These are phyloP conservation scores for Polypedilum pembai DNA, from an alignment of 1,140 invertebrate species.

Conservation along the genomic window DNA sequence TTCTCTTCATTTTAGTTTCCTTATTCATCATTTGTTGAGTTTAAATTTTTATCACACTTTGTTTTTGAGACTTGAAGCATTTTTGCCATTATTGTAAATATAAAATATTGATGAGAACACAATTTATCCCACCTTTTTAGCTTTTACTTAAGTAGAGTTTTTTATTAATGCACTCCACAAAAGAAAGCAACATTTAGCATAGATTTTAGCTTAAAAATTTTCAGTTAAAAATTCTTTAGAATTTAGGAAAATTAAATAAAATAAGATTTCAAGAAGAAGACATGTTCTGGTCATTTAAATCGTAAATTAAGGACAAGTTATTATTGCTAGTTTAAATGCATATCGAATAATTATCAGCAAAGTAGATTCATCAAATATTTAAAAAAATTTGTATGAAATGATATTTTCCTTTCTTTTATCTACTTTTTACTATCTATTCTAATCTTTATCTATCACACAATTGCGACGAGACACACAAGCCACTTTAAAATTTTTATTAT, in stretches of 20 bases:
- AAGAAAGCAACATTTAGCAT: neutral
- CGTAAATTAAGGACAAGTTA: neutral
- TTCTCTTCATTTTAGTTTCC: neutral
- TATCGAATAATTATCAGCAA: neutral
- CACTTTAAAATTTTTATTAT: neutral
- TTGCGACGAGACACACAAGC: no score
- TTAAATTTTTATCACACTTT: neutral
- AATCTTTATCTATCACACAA: no score
- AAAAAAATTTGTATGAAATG: no score
- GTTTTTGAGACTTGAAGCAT: neutral
- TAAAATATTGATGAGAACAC: neutral
- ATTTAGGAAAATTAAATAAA: neutral
- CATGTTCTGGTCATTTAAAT: constrained; percentile 3
- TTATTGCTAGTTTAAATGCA: neutral
- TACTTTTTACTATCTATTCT: no score
- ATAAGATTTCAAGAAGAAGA: neutral
- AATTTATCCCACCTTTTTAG: neutral
- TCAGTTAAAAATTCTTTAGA: neutral
- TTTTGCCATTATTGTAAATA: neutral
- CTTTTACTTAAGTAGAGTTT: neutral
- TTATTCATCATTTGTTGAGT: neutral
- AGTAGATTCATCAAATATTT: neutral
- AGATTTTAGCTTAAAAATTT: no score
- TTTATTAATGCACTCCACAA: neutral
- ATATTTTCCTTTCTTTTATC: no score